Evolutionary conservation across 2,888 invertebrate genomes (phyloP).

Genomic region (Drosophila anomelani): DNA sequence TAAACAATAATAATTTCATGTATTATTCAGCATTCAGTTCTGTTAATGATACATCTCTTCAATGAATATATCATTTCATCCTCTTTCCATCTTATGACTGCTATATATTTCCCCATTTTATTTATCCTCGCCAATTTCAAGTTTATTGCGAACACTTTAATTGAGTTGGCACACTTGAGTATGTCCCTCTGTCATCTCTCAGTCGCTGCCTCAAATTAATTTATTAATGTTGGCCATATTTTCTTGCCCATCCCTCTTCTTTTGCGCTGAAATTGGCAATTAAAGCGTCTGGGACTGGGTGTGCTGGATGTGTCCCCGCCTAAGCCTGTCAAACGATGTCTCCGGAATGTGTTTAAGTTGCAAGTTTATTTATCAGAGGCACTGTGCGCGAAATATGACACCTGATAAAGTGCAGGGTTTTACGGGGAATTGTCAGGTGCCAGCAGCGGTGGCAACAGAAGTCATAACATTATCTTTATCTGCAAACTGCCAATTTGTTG

Average conservation of each 20-base stretch:
- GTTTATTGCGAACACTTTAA: constrained; percentile 65
- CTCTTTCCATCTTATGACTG: neutral
- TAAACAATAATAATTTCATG: neutral
- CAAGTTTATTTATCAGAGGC: constrained; percentile 64
- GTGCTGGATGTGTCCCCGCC: constrained; percentile 17
- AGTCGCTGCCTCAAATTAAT: constrained; percentile 61
- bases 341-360: constrained; percentile 58
- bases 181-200: neutral
- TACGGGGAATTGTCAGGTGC: constrained; percentile 43
- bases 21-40: no score
- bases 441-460: constrained; percentile 42
- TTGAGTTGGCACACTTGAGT: constrained; percentile 62
- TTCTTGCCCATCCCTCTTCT: constrained; percentile 30
- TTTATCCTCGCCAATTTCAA: neutral
- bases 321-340: constrained; percentile 43
- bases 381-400: constrained; percentile 69
- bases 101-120: neutral
- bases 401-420: constrained; percentile 72
- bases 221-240: constrained; percentile 70
- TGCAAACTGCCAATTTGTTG: constrained; percentile 77
- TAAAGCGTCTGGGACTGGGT: constrained; percentile 54
- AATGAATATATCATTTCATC: neutral
- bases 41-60: neutral
- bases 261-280: constrained; percentile 68
- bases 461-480: constrained; percentile 78